A percentile compares a stretch with the other conserved stretches of the same genome.
phyloP scores from a whole-genome alignment of 1,140 invertebrate species.

The Pissodes strobi region DNA sequence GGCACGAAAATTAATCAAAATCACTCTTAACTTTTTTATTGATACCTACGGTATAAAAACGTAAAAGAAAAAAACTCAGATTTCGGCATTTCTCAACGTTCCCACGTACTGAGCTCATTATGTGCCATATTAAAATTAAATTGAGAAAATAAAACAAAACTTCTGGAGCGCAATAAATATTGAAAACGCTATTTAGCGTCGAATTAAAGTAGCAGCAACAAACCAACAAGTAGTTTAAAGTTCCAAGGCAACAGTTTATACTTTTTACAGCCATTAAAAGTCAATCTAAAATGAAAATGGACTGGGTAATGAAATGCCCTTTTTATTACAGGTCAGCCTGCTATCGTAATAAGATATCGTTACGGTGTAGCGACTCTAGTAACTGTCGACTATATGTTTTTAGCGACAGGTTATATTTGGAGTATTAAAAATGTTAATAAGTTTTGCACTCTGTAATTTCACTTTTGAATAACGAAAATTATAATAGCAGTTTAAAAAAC shows the following conservation, averaged over 20 bases:
- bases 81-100: too few relatives aligned
- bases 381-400: background rate
- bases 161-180: constrained; percentile 2
- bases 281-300: constrained; percentile 12
- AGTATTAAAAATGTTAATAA: too few relatives aligned
- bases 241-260: constrained; percentile 2
- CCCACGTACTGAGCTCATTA: too few relatives aligned
- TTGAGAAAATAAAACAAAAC: background rate
- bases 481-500: too few relatives aligned
- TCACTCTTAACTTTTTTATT: too few relatives aligned
- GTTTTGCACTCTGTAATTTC: too few relatives aligned
- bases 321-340: constrained; percentile 9
- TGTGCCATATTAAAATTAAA: too few relatives aligned
- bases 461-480: too few relatives aligned
- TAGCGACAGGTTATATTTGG: too few relatives aligned
- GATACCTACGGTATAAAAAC: too few relatives aligned
- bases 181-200: background rate
- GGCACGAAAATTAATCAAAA: too few relatives aligned
- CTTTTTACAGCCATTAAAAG: constrained; percentile 20
- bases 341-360: constrained; percentile 11
- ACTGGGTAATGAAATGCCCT: constrained; percentile 13
- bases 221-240: constrained; percentile 6
- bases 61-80: too few relatives aligned
- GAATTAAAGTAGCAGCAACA: constrained; percentile 3
- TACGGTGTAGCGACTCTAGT: constrained; percentile 5